phyloP scores from a whole-genome alignment of 2,888 invertebrate genomes.

The Lumbricus terrestris region DNA sequence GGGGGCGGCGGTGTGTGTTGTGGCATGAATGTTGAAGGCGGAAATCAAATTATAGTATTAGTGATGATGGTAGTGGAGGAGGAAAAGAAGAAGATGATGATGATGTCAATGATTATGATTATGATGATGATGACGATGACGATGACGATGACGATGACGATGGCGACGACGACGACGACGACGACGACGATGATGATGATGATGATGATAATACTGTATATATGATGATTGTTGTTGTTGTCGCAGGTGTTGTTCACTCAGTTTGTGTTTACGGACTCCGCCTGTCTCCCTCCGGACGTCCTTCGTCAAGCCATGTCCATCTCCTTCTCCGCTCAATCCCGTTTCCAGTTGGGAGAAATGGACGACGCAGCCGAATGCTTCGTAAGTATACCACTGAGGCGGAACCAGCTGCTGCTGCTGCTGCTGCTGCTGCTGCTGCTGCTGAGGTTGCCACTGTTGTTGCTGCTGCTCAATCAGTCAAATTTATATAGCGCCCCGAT shows the following conservation, averaged over 20 bases:
- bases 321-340: conserved; percentile 79
- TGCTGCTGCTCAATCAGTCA: too few relatives aligned
- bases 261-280: conserved; percentile 89
- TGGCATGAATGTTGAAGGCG: too few relatives aligned
- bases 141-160: background rate
- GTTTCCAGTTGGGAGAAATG: conserved; percentile 91
- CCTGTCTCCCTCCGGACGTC: conserved; percentile 86
- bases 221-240: background rate
- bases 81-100: conserved; percentile 12
- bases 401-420: background rate
- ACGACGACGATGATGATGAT: background rate
- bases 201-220: background rate
- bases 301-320: conserved; percentile 82
- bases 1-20: too few relatives aligned
- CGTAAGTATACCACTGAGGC: conserved; percentile 39
- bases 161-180: background rate
- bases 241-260: conserved; percentile 82
- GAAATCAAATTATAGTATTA: conserved; percentile 9
- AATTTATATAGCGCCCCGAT: too few relatives aligned
- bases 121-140: background rate
- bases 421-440: too few relatives aligned
- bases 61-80: background rate
- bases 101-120: background rate
- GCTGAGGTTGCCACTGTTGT: too few relatives aligned
- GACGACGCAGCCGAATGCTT: conserved; percentile 97